Base-by-base conservation (phyloP, 1,140 invertebrate genomes). In the Bradysia coprophila region DNA sequence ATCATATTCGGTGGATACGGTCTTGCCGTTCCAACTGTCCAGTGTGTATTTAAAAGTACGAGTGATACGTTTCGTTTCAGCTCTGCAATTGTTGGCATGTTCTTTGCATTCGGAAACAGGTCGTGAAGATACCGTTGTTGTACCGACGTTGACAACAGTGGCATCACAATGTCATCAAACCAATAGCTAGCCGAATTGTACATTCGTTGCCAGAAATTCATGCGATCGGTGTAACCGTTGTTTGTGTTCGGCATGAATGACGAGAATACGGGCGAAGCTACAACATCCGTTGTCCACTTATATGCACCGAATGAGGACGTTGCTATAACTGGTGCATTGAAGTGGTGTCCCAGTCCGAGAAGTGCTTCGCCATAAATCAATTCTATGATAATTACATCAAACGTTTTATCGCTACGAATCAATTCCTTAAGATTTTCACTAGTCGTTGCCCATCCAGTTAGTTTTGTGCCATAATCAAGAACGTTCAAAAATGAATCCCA, bases 21-120 rank as follows among this genome's bases (percentile, higher is more conserved):
- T 38, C 64, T 57, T 8, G 66, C 57, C 38, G 65, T 63, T 38
- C 68, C 65, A 4, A 73, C 49, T 3, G 57, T 59, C 9, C 67
- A 63, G 47, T 74, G 68, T 13, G 70, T 69, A 46, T 76, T 73
- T 0, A 67, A 40, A 6, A 80, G 46, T 39, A 73, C 36, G 28
- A 66, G 19, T 13, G 62, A 67, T 0, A 60, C 51, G 18, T 68
- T 65, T 23, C 42, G 51, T 20, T 44, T 15, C 0, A 60, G 42
- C 4, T 59, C 55, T 0, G 9, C 2, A 6, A 62, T 0, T 2
- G 49, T 20, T 0, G 55, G 55, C 4, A 52, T 15, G 18, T 19
- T 19, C 8, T 47, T 44, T 2, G 41, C 49, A 31, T 24, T 38
- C 40, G 41, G 57, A 43, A 68, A 54, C 41, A 63, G 63, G 40